phyloP scores from a whole-genome alignment of 2,888 invertebrate genomes.

The Apotomis capreana region DNA sequence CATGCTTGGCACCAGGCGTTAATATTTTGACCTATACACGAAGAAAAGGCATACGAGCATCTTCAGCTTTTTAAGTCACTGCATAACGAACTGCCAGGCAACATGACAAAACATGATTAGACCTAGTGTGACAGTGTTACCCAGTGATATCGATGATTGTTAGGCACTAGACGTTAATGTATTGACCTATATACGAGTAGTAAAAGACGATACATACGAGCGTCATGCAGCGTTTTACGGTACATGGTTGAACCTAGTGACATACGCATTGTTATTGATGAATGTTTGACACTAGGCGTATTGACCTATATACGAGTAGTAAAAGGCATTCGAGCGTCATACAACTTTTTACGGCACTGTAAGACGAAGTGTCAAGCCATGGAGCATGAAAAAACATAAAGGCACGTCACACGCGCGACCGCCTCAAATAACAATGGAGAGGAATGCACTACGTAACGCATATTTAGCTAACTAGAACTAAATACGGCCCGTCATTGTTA shows the following conservation, averaged over 20 bases:
- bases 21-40: neutral
- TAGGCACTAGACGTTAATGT: too few species aligned
- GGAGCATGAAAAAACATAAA: constrained; percentile 36
- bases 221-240: constrained; percentile 3
- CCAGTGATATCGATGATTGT: too few species aligned
- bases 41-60: neutral
- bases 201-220: neutral
- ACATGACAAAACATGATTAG: neutral
- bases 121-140: too few species aligned
- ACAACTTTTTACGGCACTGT: constrained; percentile 6
- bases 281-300: too few species aligned
- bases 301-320: too few species aligned
- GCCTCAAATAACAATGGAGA: constrained; percentile 54
- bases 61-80: too few species aligned
- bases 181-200: too few species aligned
- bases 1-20: neutral
- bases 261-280: too few species aligned
- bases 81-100: too few species aligned
- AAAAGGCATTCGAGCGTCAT: neutral
- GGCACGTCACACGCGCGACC: constrained; percentile 40
- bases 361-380: constrained; percentile 32
- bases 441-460: constrained; percentile 57
- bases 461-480: constrained; percentile 41
- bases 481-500: constrained; percentile 36
- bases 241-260: neutral